Percentiles rank a stretch among this genome's conserved stretches.
Evolutionary conservation across 2,113 vertebrate species (phyloP).

Genomic region (Empidonax alnorum): DNA sequence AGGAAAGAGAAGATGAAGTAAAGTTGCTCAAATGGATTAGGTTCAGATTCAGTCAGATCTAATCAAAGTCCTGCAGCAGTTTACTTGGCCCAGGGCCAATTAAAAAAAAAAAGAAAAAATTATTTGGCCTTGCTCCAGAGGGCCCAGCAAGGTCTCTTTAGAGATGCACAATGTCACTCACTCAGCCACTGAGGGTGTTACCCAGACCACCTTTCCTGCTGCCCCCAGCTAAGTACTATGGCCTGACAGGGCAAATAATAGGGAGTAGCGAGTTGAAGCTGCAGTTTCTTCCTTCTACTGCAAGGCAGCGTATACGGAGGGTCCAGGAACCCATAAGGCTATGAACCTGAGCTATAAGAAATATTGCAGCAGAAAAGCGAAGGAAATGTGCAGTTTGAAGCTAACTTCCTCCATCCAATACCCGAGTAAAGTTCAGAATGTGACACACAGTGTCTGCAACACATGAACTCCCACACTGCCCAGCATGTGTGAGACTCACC

Average conservation of each 20-base stretch:
- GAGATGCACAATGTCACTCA: background rate
- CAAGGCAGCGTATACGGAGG: background rate
- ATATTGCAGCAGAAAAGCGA: background rate
- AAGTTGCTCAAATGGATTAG: background rate
- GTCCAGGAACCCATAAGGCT: background rate
- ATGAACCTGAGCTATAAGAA: background rate
- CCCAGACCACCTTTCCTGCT: background rate
- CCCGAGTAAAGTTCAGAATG: background rate
- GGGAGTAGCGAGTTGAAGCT: background rate
- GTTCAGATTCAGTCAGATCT: background rate
- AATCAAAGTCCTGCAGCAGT: background rate
- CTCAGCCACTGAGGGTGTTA: background rate
- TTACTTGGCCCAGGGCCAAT: background rate
- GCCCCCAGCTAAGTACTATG: background rate
- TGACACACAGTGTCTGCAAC: background rate
- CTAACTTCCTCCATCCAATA: background rate
- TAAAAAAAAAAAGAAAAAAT: background rate
- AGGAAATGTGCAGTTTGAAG: background rate
- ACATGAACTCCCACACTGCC: accelerated
- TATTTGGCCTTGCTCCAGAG: background rate
- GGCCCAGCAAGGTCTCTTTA: background rate
- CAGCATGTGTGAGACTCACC: background rate
- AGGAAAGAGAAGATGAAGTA: background rate
- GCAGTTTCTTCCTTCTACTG: background rate
- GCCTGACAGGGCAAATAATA: background rate